phyloP scores from a whole-genome alignment of 2,888 invertebrate genomes.

The Spicauda simplicius region DNA sequence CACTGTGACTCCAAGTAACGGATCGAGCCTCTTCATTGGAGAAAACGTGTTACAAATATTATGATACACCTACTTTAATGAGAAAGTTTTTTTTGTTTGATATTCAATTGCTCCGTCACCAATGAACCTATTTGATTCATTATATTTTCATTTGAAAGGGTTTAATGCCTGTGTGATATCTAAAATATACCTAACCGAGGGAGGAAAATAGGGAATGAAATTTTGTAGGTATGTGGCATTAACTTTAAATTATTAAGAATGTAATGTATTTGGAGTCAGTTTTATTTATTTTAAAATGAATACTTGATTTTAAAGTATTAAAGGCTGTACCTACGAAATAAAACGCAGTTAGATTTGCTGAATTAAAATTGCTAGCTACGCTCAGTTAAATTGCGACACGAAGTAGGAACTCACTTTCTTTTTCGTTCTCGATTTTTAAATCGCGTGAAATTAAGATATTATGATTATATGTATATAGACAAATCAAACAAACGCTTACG shows the following conservation, averaged over 20 bases:
- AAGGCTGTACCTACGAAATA: background rate
- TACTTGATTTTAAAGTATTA: background rate
- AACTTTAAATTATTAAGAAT: no score
- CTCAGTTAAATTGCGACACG: conserved; percentile 1
- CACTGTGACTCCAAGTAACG: background rate
- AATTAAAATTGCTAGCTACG: conserved; percentile 5
- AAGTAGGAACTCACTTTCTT: conserved; percentile 10
- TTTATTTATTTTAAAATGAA: no score
- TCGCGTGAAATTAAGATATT: conserved; percentile 7
- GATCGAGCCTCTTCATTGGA: background rate
- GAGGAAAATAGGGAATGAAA: no score
- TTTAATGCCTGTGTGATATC: no score
- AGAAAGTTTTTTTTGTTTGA: no score
- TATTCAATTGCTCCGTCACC: no score
- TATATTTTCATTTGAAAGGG: no score
- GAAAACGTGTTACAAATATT: background rate
- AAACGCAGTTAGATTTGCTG: conserved; percentile 1
- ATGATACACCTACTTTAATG: background rate
- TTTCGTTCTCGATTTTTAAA: conserved; percentile 16
- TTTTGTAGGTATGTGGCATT: no score
- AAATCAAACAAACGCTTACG: background rate
- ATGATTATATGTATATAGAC: conserved; percentile 3
- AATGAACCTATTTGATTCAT: no score
- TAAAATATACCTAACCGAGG: no score
- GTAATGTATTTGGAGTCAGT: no score